These are phyloP conservation scores for Apteryx mantelli DNA, from an alignment of 2,113 vertebrate genomes.

Conservation along the genomic window DNA sequence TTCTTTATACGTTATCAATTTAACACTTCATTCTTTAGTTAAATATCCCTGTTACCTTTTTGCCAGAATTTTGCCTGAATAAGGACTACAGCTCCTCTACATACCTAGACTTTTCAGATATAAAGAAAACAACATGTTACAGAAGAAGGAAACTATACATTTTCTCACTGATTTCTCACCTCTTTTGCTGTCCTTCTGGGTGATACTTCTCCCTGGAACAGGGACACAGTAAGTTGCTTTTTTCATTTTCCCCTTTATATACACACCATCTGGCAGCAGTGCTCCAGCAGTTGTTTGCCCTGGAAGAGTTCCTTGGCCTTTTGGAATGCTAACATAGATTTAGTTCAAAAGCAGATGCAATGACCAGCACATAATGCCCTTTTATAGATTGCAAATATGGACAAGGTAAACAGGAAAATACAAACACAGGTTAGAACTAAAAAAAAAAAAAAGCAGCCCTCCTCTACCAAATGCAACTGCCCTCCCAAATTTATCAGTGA, in stretches of 20 bases:
- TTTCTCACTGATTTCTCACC: slow-evolving; percentile 53
- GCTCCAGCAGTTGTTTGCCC: slow-evolving; percentile 46
- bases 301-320: slow-evolving; percentile 57
- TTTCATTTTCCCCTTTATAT: slow-evolving; percentile 50
- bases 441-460: neutral
- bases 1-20: neutral
- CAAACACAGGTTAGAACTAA: neutral
- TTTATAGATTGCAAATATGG: neutral
- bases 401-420: slow-evolving; percentile 34
- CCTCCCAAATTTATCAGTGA: neutral
- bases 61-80: neutral
- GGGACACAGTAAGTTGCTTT: slow-evolving; percentile 13
- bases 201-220: slow-evolving; percentile 4
- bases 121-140: neutral
- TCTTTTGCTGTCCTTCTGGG: slow-evolving; percentile 20
- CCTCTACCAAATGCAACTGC: neutral
- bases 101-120: neutral
- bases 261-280: slow-evolving; percentile 36
- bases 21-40: neutral
- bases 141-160: neutral
- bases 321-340: slow-evolving; percentile 63
- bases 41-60: neutral
- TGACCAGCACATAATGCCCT: slow-evolving; percentile 58
- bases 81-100: neutral
- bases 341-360: slow-evolving; percentile 57